These are phyloP conservation scores for Drosophila kurseongensis DNA, from an alignment of 1,140 invertebrate genomes.

Conservation along the genomic window DNA sequence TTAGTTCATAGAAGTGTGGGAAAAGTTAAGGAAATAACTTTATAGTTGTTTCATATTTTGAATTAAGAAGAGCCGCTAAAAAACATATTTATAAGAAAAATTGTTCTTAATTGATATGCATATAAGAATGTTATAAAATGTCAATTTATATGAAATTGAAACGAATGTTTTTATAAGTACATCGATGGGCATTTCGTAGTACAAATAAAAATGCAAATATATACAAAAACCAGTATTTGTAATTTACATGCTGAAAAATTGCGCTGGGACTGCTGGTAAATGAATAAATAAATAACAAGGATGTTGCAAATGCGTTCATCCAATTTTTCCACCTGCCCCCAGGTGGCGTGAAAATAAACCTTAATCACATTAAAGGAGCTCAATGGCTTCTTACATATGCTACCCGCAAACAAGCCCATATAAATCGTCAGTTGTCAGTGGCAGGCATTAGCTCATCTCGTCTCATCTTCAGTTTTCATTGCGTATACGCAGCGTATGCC, in stretches of 20 bases:
- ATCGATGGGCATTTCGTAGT: too few species aligned
- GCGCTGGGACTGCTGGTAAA: neutral
- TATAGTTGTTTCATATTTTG: too few species aligned
- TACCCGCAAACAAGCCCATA: constrained; percentile 9
- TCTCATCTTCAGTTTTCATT: constrained; percentile 17
- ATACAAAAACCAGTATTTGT: neutral
- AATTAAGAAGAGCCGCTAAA: too few species aligned
- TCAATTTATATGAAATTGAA: neutral
- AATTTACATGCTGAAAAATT: constrained; percentile 1
- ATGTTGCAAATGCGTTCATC: neutral
- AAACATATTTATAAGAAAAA: neutral
- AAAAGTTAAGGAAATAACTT: too few species aligned
- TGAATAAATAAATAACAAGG: constrained; percentile 3
- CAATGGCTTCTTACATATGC: constrained; percentile 19
- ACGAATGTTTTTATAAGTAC: too few species aligned
- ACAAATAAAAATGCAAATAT: neutral
- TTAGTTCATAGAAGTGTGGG: too few species aligned
- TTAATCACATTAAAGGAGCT: constrained; percentile 31
- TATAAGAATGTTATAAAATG: neutral
- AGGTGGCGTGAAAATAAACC: constrained; percentile 8
- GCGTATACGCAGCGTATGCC: constrained; percentile 31
- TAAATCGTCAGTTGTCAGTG: constrained; percentile 54
- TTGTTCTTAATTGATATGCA: neutral
- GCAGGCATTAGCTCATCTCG: constrained; percentile 44
- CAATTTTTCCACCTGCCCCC: constrained; percentile 8